Conservation (phyloP, 2,888 invertebrate genomes). For the Eucera pruinosa region DNA sequence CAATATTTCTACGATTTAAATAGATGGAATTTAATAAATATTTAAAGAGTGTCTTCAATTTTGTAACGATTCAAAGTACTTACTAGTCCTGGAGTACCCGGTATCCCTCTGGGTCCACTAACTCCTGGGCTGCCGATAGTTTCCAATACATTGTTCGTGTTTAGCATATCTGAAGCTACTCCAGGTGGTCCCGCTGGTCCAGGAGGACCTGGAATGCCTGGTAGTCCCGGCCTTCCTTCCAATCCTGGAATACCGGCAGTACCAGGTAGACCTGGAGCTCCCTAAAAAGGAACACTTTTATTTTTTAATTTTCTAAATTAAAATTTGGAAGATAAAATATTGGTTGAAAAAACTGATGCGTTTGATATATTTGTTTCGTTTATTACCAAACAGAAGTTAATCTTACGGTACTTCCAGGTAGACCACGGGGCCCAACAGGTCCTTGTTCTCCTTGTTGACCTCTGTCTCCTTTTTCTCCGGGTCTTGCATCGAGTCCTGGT, state of each 20-base stretch:
- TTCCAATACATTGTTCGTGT: conserved; percentile 71
- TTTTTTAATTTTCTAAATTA: background rate
- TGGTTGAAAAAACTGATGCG: too few species aligned
- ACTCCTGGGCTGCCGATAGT: conserved; percentile 84
- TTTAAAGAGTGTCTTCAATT: too few species aligned
- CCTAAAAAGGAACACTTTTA: conserved; percentile 44
- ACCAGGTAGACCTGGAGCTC: conserved; percentile 75
- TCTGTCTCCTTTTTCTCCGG: conserved; percentile 83
- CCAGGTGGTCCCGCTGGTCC: conserved; percentile 77
- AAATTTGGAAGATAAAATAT: too few species aligned
- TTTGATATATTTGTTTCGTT: too few species aligned
- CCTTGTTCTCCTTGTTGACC: conserved; percentile 85
- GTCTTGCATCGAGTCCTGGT: conserved; percentile 82
- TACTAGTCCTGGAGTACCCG: conserved; percentile 86
- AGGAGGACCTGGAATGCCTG: conserved; percentile 79
- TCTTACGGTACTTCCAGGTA: conserved; percentile 83
- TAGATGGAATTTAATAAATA: too few species aligned
- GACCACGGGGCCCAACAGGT: conserved; percentile 84
- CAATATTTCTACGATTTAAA: background rate
- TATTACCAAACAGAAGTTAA: background rate
- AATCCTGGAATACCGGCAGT: conserved; percentile 78
- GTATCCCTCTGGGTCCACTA: conserved; percentile 86
- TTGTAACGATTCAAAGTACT: conserved; percentile 61
- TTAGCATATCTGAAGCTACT: conserved; percentile 78
- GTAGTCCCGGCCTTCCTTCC: conserved; percentile 74